Base-by-base conservation (phyloP, 2,113 vertebrate species). In the Acinonyx jubatus region DNA sequence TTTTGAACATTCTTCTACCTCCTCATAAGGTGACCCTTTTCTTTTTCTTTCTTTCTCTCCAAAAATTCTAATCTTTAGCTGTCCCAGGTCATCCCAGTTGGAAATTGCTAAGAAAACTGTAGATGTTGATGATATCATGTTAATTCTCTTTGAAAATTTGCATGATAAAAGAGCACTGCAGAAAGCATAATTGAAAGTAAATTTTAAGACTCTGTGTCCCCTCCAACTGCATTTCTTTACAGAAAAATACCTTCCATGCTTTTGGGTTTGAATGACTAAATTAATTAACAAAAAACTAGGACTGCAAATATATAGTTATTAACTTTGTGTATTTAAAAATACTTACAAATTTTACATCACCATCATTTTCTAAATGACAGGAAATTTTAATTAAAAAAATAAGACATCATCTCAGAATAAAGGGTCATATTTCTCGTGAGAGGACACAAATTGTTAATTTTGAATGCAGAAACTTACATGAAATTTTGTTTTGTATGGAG, bases 81-180 rank as follows among this genome's bases (percentile, higher is more conserved):
- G 85, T 38, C 61, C 31, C 71, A 55, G 71, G 76, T 85, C 65
- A 48, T 91, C 78, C 61, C 76, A 95, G n/a, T 57, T 96, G 84
- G 88, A 95, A 92, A 27, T 73, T 91, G 71, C 88, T 55, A 66
- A 81, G 19, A 89, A 94, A 91, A 85, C 29, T 55, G 61, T 88
- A 91, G 31, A 19, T 87, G 45, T 84, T 92, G 94, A 94, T 89
- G n/a, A 87, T 50, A 84, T 38, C n/a, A 74, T 57, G 68, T 57
- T 92, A 88, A 92, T 87, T 92, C 63, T 90, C 76, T 80, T 81
- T 31, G 41, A 89, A 52, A 92, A 94, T 69, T 97, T 96, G 4
- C 9, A 19, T 93, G 88, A 93, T 85, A 88, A 96, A 92, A 88
- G 21, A 80, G 14, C 41, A 73, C 14, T 29, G 18, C 11, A 48